Evolutionary conservation across 2,888 invertebrate species (phyloP).

Genomic region (Dryobota labecula): DNA sequence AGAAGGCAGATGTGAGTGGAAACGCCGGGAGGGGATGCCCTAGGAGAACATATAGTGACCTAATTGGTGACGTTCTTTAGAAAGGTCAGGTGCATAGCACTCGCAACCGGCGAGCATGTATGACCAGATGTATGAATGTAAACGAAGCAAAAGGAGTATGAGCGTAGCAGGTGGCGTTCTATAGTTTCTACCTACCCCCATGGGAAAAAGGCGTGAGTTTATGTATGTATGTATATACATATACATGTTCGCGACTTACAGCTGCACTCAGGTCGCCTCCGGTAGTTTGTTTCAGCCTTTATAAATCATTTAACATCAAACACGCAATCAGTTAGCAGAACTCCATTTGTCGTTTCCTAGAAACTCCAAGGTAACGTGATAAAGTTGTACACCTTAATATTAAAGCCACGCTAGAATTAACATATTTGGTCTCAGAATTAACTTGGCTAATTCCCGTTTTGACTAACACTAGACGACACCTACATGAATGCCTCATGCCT

Average conservation of each 20-base stretch:
- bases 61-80: too few relatives aligned
- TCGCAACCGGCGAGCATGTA: too few relatives aligned
- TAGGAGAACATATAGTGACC: too few relatives aligned
- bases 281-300: conserved; percentile 1
- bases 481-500: background rate
- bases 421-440: conserved; percentile 22
- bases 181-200: too few relatives aligned
- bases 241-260: background rate
- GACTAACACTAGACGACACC: background rate
- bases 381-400: conserved; percentile 18
- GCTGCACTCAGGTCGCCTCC: background rate
- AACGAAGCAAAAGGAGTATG: too few relatives aligned
- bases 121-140: too few relatives aligned
- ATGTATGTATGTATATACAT: too few relatives aligned
- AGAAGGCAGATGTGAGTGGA: too few relatives aligned
- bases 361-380: conserved; percentile 20
- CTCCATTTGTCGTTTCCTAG: conserved; percentile 25
- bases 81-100: too few relatives aligned
- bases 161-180: too few relatives aligned
- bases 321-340: conserved; percentile 38
- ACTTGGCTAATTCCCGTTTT: background rate
- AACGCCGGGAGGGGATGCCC: too few relatives aligned
- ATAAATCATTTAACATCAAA: background rate
- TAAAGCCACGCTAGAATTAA: conserved; percentile 24
- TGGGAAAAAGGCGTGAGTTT: too few relatives aligned